Percentiles rank a stretch among this genome's conserved stretches.
phyloP scores from a whole-genome alignment of 2,113 vertebrate genomes.

The Oceanodroma tethys region DNA sequence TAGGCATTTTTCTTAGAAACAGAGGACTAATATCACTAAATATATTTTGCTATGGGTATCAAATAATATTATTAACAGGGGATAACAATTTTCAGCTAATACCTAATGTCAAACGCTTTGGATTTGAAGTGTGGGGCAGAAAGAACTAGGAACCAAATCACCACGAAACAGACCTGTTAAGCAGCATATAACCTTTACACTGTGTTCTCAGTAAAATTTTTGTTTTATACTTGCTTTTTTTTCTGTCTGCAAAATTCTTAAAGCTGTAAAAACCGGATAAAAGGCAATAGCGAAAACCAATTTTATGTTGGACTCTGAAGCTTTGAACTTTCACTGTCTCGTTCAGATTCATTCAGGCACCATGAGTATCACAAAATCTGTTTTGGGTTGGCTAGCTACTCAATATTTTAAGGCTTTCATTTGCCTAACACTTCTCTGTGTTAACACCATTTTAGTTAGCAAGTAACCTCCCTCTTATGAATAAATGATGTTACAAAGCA shows the following conservation, averaged over 20 bases:
- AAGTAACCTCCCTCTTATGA: background rate
- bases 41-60: background rate
- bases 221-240: background rate
- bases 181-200: background rate
- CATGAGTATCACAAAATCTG: background rate
- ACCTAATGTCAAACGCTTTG: background rate
- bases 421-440: background rate
- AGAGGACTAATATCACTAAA: background rate
- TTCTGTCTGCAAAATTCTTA: background rate
- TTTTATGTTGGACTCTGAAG: background rate
- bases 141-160: background rate
- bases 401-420: background rate
- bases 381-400: background rate
- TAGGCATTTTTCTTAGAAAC: background rate
- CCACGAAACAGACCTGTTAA: background rate
- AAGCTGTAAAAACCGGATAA: background rate
- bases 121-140: background rate
- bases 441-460: background rate
- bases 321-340: background rate
- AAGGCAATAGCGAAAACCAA: background rate
- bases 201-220: background rate
- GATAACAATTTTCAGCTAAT: background rate
- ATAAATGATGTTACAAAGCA: background rate
- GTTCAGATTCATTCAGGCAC: background rate
- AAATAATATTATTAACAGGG: background rate